Conservation (phyloP, 2,113 vertebrate genomes). For the Nasalis larvatus region DNA sequence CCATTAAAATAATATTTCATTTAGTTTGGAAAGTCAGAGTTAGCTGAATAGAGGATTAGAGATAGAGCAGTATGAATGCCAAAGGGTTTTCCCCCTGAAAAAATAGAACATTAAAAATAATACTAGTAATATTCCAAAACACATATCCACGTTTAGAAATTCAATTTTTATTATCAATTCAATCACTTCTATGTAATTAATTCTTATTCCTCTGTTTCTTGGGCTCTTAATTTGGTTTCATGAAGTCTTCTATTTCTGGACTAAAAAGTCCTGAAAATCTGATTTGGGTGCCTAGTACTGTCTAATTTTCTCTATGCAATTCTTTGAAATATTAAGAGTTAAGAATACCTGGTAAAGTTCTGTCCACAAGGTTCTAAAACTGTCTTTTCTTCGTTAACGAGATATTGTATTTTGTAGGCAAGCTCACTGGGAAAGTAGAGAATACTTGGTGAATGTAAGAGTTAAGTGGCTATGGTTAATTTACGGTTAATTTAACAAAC, state of each 20-base stretch:
- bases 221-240: slow-evolving; percentile 18
- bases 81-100: background rate
- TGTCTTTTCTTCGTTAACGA: background rate
- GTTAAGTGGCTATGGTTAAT: background rate
- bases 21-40: background rate
- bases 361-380: background rate
- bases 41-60: background rate
- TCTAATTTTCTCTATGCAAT: background rate
- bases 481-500: background rate
- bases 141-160: background rate
- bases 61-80: background rate
- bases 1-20: background rate
- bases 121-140: background rate
- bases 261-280: background rate
- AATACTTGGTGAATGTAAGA: background rate
- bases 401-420: background rate
- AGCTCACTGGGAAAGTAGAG: background rate
- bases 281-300: background rate
- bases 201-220: background rate
- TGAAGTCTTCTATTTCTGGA: background rate
- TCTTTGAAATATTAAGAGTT: background rate
- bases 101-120: background rate
- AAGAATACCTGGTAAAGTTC: background rate
- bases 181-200: background rate
- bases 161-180: background rate